Conservation (phyloP, 2,888 invertebrate species). For the Chymomyza fuscimana region DNA sequence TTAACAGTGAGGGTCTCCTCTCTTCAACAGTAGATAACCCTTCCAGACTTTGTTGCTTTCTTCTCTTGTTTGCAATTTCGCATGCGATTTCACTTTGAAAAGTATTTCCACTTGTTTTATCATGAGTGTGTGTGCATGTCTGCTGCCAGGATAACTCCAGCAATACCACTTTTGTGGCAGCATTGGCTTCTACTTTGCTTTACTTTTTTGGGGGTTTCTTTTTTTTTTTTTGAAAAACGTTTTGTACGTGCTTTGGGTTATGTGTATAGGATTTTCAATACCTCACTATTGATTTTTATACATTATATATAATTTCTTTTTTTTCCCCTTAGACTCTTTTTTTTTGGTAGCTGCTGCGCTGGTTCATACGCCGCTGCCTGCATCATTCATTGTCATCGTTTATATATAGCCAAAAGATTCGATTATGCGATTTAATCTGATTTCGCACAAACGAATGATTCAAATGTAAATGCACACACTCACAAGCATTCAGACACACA, state of each 20-base stretch:
- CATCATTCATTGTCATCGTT: slow-evolving; percentile 71
- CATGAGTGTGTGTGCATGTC: slow-evolving; percentile 32
- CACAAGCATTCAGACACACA: background rate
- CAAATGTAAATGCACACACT: slow-evolving; percentile 61
- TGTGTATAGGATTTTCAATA: slow-evolving; percentile 73
- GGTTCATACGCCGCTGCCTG: slow-evolving; percentile 36
- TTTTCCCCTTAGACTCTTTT: slow-evolving; percentile 22
- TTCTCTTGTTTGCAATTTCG: slow-evolving; percentile 26
- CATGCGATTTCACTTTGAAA: slow-evolving; percentile 72
- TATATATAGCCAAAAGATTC: slow-evolving; percentile 65
- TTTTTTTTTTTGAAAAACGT: slow-evolving; percentile 51
- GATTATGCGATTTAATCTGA: slow-evolving; percentile 73
- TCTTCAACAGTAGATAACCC: slow-evolving; percentile 33
- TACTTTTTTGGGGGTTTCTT: slow-evolving; percentile 7
- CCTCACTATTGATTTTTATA: slow-evolving; percentile 70
- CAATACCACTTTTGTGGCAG: slow-evolving; percentile 62
- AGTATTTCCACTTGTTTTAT: slow-evolving; percentile 53
- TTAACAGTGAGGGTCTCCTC: background rate
- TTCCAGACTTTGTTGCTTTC: slow-evolving; percentile 46
- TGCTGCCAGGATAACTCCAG: slow-evolving; percentile 50
- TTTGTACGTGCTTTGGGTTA: slow-evolving; percentile 67
- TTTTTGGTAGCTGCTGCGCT: slow-evolving; percentile 35
- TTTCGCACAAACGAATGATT: slow-evolving; percentile 73
- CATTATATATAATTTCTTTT: slow-evolving; percentile 65
- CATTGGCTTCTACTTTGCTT: slow-evolving; percentile 45